Base-by-base conservation (phyloP, 1,140 invertebrate genomes). In the Rhizoglyphus robini region DNA sequence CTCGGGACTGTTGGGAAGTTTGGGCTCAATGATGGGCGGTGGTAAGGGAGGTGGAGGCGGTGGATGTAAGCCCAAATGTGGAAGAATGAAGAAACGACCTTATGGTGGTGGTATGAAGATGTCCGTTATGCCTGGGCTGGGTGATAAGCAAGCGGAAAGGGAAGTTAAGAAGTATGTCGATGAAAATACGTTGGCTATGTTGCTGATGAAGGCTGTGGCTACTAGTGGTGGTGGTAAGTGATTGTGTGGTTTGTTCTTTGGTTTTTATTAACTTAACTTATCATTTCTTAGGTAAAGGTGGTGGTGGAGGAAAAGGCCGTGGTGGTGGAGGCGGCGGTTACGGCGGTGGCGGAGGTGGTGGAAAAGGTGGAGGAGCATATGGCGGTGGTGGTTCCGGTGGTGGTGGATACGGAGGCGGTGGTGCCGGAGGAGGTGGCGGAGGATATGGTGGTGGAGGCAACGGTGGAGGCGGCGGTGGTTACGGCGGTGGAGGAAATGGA, bases 121-220 rank as follows among this genome's bases (percentile, higher is more conserved):
- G 58, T 49, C 41, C 2, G 63, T 64, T 3, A 64, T 64, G 63
- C 63, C 63, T n/a, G 63, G 63, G 1, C 29, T 64, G 13, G 63
- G 63, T 15, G 63, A 64, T 48, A 64, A 64, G 51, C 30, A 47
- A 31, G 63, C 34, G 3, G 63, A 64, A 64, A 5, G 47, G 15
- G 63, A 64, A 49, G 63, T 64, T 4, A 64, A 49, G 41, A 64
- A 64, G 41, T 64, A 64, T 38, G 51, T 64, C 20, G 63, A 57
- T 29, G 63, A 64, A 31, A 18, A 64, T 3, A 57, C 47, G 31
- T 36, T 64, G 47, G 41, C 63, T 1, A 64, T 64, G 63, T 36
- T 64, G 13, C 31, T 64, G 18, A 48, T 48, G 41, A 64, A 64
- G 41, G 63, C 63, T 1, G 30, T 64, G 8, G 18, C 63, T 3